Evolutionary conservation across 2,888 invertebrate species (phyloP), one percentile per base, ranked within the genome.

Genomic region (Ceraclea dissimilis): DNA sequence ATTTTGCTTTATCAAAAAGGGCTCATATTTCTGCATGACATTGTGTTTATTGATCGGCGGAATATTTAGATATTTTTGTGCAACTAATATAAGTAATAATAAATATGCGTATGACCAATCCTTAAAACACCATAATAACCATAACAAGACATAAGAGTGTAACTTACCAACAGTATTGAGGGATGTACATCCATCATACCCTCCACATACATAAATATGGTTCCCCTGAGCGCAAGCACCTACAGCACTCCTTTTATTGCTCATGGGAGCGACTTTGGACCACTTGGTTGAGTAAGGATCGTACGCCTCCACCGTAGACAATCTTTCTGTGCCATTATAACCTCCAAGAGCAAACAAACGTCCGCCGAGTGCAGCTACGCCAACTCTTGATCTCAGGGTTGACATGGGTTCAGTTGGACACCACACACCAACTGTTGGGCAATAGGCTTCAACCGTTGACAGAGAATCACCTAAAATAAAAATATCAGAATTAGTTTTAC

Each of bases 251-350:
- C 89, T 72, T 72, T 87, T 88, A 67, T 86, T 88, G 63, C 86
- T 81, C 90, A 91, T 90, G 0, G 86, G 80, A 11, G 86, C 81
- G 2, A 91, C 88, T 65, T 84, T 81, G 48, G 81, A 82, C 92
- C 93, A 93, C 56, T 80, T 78, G 65, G 83, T 82, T 39, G 78
- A 78, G 55, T 78, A 75, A 1, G 88, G 87, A 73, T 91, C 87
- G 68, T 88, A 92, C 8, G 90, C 86, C 72, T 93, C 93, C 1
- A 92, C 92, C 1, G 90, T 89, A 26, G 86, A 83, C 16, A 93
- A 75, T 60, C 93, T 74, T 67, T 92, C 90, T 48, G 80, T 79
- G 1, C 93, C 93, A 70, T 93, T 90, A 67, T 90, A 93, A 1
- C 93, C 93, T 16, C 86, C 86, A 67, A 93, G 88, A 1, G 91